A percentile compares a stretch with the other conserved stretches of the same genome.
These are phyloP conservation scores for Pseudotriccus pelzelni DNA, from an alignment of 2,797 vertebrate genomes.

Conservation along the genomic window DNA sequence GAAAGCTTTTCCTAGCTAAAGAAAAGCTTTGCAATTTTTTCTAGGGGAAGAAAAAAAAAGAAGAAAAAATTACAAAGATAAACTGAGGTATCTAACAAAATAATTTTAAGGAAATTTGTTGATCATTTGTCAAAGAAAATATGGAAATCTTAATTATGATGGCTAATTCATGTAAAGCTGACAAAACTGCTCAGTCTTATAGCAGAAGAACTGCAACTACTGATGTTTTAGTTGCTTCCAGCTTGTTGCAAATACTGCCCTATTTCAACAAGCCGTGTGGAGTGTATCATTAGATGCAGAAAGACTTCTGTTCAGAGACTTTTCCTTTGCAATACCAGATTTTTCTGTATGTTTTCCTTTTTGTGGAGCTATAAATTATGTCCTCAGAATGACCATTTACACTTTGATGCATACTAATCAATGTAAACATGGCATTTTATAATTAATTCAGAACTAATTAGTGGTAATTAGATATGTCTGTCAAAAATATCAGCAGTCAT, in stretches of 20 bases:
- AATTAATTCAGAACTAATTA: conserved; percentile 55
- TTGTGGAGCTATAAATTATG: neutral
- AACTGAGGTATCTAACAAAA: neutral
- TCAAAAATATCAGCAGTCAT: conserved; percentile 28
- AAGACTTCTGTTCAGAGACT: neutral
- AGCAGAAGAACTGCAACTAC: neutral
- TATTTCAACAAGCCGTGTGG: neutral
- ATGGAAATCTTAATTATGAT: neutral
- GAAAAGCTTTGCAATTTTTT: neutral
- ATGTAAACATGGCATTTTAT: neutral
- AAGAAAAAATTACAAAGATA: neutral
- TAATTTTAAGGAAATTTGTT: neutral
- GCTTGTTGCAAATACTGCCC: neutral
- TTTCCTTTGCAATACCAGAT: neutral
- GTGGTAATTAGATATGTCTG: conserved; percentile 12
- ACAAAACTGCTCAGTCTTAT: neutral
- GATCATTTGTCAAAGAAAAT: neutral
- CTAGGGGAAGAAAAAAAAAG: neutral
- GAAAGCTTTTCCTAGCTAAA: neutral
- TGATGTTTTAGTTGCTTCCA: neutral
- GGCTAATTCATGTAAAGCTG: neutral
- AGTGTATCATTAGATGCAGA: neutral
- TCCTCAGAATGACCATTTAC: conserved; percentile 34
- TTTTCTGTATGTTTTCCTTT: neutral
- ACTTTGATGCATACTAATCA: conserved; percentile 19